Evolutionary conservation across 2,888 invertebrate genomes (phyloP), one percentile per base, ranked within the genome.

Genomic region (Cheilosia pagana): DNA sequence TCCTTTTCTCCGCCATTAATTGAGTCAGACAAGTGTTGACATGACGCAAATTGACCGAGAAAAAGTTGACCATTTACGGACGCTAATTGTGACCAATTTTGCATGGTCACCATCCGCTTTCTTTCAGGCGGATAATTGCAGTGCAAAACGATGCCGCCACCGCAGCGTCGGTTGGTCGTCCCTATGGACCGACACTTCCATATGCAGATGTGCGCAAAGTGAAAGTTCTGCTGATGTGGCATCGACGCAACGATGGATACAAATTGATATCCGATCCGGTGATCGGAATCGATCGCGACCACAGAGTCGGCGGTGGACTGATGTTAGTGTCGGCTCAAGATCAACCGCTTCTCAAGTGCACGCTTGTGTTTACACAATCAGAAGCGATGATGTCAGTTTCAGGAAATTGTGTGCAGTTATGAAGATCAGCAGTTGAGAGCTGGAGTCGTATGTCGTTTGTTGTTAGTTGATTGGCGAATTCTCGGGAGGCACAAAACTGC

Each of bases 331-430:
- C 63, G 63, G 63, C 75, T 53, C 79, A 79, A 79, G 83, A 85
- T 85, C 79, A 75, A 70, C 79, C 45, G 68, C 78, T 78, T 74
- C 78, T 68, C 74, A 77, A 78, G 78, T 83, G 67, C 79, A 63
- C n/a, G n/a, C 62, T 63, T 57, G 28, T 79, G 79, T 83, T 70
- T 83, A 70, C 60, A 71, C 28, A 55, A 48, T 57, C 45, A 67
- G 41, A 78, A 78, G 71, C 63, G 67, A 78, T 68, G 78, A 72
- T 52, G 67, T 70, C 62, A 55, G 77, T 62, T 78, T 74, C 67
- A 78, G 78, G 82, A 78, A 83, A 78, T 52, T 52, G 71, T 68
- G 67, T 77, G 67, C 78, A 72, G 52, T 53, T 67, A 76, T 76
- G 76, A 62, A 55, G 82, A 41, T 65, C 55, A 57, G 16, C 35